Conservation (phyloP, 2,797 vertebrate species). For the Falco rusticolus region DNA sequence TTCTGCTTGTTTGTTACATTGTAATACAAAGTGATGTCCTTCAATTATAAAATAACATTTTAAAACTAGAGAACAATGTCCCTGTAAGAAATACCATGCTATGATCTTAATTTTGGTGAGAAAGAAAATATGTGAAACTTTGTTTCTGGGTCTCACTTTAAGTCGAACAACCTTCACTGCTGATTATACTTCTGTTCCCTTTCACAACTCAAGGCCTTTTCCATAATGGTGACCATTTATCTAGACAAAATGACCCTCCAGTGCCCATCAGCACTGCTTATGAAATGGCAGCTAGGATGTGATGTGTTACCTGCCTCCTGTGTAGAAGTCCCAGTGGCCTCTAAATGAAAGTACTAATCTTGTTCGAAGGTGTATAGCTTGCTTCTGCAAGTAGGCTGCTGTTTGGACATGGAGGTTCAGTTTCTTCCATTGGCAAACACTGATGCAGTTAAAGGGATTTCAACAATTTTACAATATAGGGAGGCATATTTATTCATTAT, state of each 20-base stretch:
- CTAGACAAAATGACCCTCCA: not conserved
- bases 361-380: not conserved
- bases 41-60: constrained; percentile 31
- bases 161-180: not conserved
- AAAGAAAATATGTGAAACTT: not conserved
- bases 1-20: constrained; percentile 61
- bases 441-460: not conserved
- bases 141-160: not conserved
- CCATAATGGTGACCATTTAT: not conserved
- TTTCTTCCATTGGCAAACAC: not conserved
- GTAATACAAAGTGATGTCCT: not conserved
- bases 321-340: not conserved
- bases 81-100: not conserved
- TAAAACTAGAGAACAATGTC: not conserved
- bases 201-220: constrained; percentile 15
- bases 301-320: not conserved
- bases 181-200: not conserved
- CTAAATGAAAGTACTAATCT: not conserved
- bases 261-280: not conserved
- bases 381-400: not conserved
- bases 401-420: not conserved
- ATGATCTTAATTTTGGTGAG: not conserved
- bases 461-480: not conserved
- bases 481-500: not conserved
- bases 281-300: not conserved